Base-by-base conservation (phyloP, 2,888 invertebrate genomes). In the Argyresthia albistria region DNA sequence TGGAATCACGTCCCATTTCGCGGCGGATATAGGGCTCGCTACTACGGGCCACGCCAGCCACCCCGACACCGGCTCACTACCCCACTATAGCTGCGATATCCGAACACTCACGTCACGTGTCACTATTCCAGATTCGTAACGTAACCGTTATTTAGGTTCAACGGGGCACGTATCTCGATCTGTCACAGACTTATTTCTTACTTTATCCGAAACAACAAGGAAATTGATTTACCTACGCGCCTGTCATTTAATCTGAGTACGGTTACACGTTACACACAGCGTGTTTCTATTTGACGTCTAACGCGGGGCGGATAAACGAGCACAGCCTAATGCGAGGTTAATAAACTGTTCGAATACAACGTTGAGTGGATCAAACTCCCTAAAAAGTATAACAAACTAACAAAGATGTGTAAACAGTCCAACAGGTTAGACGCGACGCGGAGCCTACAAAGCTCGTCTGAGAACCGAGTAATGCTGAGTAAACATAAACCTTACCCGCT, bases 1-100 rank as follows among this genome's bases (percentile, higher is more conserved):
- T 76, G 73, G 72, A 74, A 72, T 73, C 80, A 76, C 75, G 75
- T 76, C 76, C 67, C 66, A 80, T 80, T 79, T 74, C 76, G 73
- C 69, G 74, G 76, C 78, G 80, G 80, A 80, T 80, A 79, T 80
- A 76, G 73, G 76, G 69, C 70, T 64, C 70, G 70, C 65, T 69
- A 73, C 73, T 73, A 74, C 71, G 69, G 67, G 64, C 69, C 74
- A 70, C 76, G 73, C 70, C 69, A 66, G 73, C 70, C 69, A 66
- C 66, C 69, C 67, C 74, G 69, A 62, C 71, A 74, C 76, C 78
- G 80, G 75, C 73, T 71, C 25, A 25, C 25, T 25, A 25, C 25
- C 25, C 75, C 69, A 64, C 73, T 76, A 72, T 73, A 75, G 73
- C 70, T 72, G 72, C 76, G 76, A 79, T 81, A 78, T 81, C 79